Conservation (phyloP, 2,113 vertebrate species). For the Actinemys pallida region DNA sequence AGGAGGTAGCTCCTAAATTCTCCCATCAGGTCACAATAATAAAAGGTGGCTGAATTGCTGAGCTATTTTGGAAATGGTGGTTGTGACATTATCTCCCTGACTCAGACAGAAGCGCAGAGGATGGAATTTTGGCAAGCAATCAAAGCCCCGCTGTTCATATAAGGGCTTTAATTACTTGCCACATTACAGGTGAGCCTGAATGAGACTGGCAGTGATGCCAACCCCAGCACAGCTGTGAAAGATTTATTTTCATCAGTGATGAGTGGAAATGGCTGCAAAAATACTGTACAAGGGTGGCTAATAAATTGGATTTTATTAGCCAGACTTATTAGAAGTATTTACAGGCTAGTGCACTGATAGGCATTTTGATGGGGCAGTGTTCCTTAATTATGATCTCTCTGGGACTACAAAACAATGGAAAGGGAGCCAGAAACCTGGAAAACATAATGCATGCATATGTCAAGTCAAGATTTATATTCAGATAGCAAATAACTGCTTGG, state of each 20-base stretch:
- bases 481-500: slow-evolving; percentile 59
- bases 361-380: slow-evolving; percentile 52
- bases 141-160: slow-evolving; percentile 37
- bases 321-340: slow-evolving; percentile 54
- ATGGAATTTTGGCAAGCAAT: slow-evolving; percentile 21
- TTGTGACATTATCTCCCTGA: slow-evolving; percentile 40
- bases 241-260: slow-evolving; percentile 65
- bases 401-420: slow-evolving; percentile 50
- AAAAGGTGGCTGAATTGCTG: slow-evolving; percentile 6
- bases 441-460: slow-evolving; percentile 54
- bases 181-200: slow-evolving; percentile 50
- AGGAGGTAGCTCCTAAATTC: neutral
- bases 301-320: slow-evolving; percentile 64
- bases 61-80: slow-evolving; percentile 29
- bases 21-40: neutral
- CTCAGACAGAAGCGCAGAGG: slow-evolving; percentile 3
- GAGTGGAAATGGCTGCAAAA: slow-evolving; percentile 46
- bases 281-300: slow-evolving; percentile 48
- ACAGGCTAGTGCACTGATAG: slow-evolving; percentile 22
- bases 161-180: slow-evolving; percentile 60
- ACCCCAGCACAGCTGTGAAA: neutral
- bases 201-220: slow-evolving; percentile 28
- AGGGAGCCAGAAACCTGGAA: slow-evolving; percentile 49
- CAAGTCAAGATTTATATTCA: slow-evolving; percentile 72
- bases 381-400: slow-evolving; percentile 46